A percentile compares a stretch with the other conserved stretches of the same genome.
Evolutionary conservation across 2,113 vertebrate genomes (phyloP).

Genomic region (Bujurquina vittata): DNA sequence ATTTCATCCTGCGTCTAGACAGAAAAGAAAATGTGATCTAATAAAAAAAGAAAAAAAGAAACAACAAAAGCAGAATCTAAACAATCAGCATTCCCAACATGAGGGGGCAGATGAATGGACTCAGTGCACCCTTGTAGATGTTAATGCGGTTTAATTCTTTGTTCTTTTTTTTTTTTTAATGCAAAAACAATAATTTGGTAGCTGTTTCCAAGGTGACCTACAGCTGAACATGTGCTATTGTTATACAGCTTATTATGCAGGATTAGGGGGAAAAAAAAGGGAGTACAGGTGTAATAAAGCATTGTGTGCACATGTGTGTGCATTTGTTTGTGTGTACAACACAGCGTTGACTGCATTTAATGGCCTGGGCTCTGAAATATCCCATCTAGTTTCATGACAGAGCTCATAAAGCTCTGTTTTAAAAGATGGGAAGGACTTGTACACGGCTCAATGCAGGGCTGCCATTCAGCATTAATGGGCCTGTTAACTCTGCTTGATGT

Average conservation of each 20-base stretch:
- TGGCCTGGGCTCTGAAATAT: not conserved
- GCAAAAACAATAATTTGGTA: not conserved
- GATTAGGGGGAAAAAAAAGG: conserved; percentile 25
- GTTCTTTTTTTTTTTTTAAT: not conserved
- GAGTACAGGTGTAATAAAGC: conserved; percentile 17
- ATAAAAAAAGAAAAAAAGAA: not conserved
- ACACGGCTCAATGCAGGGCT: not conserved
- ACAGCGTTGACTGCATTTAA: conserved; percentile 5
- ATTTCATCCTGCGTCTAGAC: not conserved
- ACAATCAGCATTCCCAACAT: conserved; percentile 19
- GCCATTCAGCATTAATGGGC: conserved; percentile 5
- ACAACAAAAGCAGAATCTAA: not conserved
- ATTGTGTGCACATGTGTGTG: not conserved
- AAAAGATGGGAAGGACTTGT: not conserved
- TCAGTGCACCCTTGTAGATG: not conserved
- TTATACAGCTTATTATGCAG: conserved; percentile 12
- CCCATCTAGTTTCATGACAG: conserved; percentile 13
- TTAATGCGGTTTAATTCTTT: not conserved
- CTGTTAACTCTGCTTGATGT: not conserved
- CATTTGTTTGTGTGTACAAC: not conserved
- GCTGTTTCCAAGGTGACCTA: conserved; percentile 56
- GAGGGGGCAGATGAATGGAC: conserved; percentile 22
- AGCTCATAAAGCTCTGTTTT: conserved; percentile 12
- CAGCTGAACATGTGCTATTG: conserved; percentile 20
- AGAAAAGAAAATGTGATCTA: conserved; percentile 37